Base-by-base conservation (phyloP, 2,888 invertebrate genomes). In the Diaperis boleti region DNA sequence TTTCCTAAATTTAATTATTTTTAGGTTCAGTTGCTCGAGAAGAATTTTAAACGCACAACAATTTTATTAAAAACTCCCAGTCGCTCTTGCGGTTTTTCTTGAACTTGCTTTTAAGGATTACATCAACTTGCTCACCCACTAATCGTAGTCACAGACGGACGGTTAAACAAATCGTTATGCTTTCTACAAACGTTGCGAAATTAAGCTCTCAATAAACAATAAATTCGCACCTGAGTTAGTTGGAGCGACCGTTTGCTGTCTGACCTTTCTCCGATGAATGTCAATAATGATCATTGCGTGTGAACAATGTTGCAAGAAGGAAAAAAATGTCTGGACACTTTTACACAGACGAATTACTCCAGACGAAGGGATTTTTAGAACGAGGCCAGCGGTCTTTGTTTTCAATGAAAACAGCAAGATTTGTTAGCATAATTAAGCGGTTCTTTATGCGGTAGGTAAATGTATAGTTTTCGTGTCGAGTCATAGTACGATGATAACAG, bases 281-380 rank as follows among this genome's bases (percentile, higher is more conserved):
- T 56, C 56, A 56, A 56, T 37, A 56, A 56, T 45, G 22, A 56
- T 56, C 35, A 56, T 29, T 49, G 14, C 10, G 44, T 20, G 33
- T 11, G 22, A 11, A 49, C 49, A 22, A 10, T 35, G 49, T 10
- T 29, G 49, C 26, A 49, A 35, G 11, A n/a, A n/a, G 3, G 11
- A 13, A 49, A 49, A 49, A 49, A 49, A 49, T 49, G 8, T 39
- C 5, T 26, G 35, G 39, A 18, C 22, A 26, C 22, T 49, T 50
- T 52, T 14, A 52, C 35, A 50, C 50, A 35, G 18, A 37, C 50
- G 50, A 50, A 35, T 29, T 29, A 35, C 35, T 52, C 39, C 20
- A 20, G 11, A 11, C 42, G 39, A 15, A 49, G 52, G 33, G 52
- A 52, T 37, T 52, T 52, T 52, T 29, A 41, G 52, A 37, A 52